A percentile compares a stretch with the other conserved stretches of the same genome.
These are phyloP conservation scores for Xenopus laevis DNA, from an alignment of 2,113 vertebrate species.

Conservation along the genomic window DNA sequence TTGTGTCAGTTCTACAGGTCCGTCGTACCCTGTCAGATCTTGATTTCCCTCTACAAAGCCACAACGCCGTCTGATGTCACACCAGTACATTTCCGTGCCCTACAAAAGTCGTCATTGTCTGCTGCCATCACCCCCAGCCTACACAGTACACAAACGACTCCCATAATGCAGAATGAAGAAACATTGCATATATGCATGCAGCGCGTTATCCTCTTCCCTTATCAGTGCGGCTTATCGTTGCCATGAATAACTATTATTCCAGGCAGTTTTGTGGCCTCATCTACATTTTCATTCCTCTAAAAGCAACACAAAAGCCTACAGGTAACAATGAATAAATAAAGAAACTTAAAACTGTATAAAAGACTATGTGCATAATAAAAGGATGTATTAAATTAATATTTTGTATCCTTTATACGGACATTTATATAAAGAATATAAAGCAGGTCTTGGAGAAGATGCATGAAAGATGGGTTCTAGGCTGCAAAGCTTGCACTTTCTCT, in stretches of 20 bases:
- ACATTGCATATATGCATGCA: background rate
- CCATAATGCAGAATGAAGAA: background rate
- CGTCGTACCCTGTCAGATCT: slow-evolving; percentile 2
- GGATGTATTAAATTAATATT: too few species aligned
- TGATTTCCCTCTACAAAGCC: background rate
- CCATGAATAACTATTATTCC: background rate
- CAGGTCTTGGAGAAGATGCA: too few species aligned
- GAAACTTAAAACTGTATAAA: too few species aligned
- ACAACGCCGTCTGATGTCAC: background rate
- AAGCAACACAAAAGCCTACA: too few species aligned
- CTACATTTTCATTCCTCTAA: background rate
- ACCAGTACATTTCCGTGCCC: slow-evolving; percentile 21
- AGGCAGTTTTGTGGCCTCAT: background rate
- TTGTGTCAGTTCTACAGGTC: background rate
- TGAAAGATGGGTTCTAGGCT: background rate
- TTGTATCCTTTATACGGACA: too few species aligned
- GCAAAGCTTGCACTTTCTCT: background rate
- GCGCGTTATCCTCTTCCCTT: background rate
- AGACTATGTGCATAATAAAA: too few species aligned
- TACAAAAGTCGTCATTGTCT: slow-evolving; percentile 37
- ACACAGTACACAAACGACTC: slow-evolving; percentile 1
- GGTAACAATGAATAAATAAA: too few species aligned
- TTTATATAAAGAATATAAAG: too few species aligned
- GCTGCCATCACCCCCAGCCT: slow-evolving; percentile 2
- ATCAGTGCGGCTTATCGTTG: background rate